phyloP scores from a whole-genome alignment of 2,113 vertebrate species.

The Rhagologus leucostigma region DNA sequence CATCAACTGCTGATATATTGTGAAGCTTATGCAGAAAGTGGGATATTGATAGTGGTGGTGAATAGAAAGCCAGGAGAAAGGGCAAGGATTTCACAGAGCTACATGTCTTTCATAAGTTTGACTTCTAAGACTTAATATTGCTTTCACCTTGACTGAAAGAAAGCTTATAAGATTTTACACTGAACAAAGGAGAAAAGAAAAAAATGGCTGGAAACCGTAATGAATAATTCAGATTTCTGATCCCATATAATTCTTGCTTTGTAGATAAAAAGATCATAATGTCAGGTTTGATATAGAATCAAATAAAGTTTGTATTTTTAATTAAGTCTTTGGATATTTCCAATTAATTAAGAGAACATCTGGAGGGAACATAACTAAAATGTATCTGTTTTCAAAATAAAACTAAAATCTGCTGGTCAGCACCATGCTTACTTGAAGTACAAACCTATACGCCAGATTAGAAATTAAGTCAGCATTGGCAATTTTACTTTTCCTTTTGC shows the following conservation, averaged over 20 bases:
- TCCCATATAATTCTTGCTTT: neutral
- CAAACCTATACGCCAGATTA: neutral
- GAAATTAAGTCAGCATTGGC: neutral
- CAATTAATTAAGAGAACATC: neutral
- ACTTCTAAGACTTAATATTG: constrained; percentile 42
- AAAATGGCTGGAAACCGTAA: constrained; percentile 11
- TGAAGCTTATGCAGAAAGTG: constrained; percentile 46
- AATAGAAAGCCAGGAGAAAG: constrained; percentile 58
- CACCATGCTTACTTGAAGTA: neutral
- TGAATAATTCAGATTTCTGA: constrained; percentile 55
- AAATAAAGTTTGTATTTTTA: constrained; percentile 21
- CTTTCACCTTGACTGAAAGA: constrained; percentile 60
- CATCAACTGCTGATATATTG: constrained; percentile 39
- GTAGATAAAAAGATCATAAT: constrained; percentile 41
- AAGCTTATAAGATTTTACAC: constrained; percentile 34
- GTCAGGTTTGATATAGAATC: neutral
- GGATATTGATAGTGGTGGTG: constrained; percentile 40
- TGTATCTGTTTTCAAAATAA: neutral
- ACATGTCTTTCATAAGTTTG: constrained; percentile 32
- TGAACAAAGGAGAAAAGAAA: constrained; percentile 16
- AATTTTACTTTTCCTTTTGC: neutral
- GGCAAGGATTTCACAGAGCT: constrained; percentile 45
- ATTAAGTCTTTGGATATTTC: constrained; percentile 4
- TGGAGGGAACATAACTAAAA: neutral
- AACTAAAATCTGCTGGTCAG: neutral